Evolutionary conservation across 2,888 invertebrate genomes (phyloP), one percentile per base, ranked within the genome.

Genomic region (Dasysyrphus albostriatus): DNA sequence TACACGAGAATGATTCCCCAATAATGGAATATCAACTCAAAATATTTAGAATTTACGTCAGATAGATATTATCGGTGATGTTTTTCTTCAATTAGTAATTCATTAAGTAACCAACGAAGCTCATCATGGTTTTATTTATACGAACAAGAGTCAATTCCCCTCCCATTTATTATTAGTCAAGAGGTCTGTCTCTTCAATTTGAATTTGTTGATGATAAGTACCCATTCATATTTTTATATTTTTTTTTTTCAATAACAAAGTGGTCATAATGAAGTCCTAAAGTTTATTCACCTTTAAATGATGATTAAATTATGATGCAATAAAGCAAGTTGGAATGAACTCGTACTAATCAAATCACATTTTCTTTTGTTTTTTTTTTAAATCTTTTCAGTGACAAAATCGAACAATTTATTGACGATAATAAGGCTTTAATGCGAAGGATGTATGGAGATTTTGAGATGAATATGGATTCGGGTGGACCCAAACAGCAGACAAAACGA

Each of bases 391-490:
- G 98, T 93, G 97, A 97, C 88, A 95, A 96, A 91, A 98, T 98
- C 92, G 98, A 98, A 92, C 94, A 95, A 88, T 98, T 98, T 93
- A 98, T 98, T 90, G 98, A 98, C 91, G 98, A 98, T 92, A 98
- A 98, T 92, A 98, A 98, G 93, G 98, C 98, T 75, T 92, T 98
- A 89, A 98, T 98, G 95, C 96, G 97, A 91, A 94, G 98, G 83
- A 98, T 98, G 98, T 98, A 98, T 91, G 98, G 98, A 0, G 97
- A 98, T 89, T 98, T 98, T 91, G 95, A 95, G 88, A 95, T 95
- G 94, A 94, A 90, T 34, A 93, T 93, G 88, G 94, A 94, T 88
- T 93, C 93, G 78, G 94, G 94, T 3, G 93, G 94, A 9, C 94
- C 94, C 47, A 94, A 90, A 54, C 90, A 93, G 89, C 90, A 91